Evolutionary conservation across 2,797 vertebrate genomes (phyloP).

Genomic region (Rhinichthys osculus): DNA sequence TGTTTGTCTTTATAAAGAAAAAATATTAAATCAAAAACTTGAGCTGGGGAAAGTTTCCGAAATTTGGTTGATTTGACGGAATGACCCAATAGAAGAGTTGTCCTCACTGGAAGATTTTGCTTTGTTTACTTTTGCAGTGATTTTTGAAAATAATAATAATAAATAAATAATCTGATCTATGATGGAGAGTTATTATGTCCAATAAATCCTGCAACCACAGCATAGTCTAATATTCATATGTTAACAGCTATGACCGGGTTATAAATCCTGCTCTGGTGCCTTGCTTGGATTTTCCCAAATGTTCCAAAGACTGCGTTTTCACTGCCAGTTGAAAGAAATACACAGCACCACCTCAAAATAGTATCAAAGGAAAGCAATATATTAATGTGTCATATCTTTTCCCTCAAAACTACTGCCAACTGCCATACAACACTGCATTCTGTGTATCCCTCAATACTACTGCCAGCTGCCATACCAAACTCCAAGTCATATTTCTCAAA

Average conservation of each 20-base stretch:
- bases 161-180: constrained; percentile 14
- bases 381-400: constrained; percentile 33
- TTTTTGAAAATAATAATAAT: background rate
- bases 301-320: constrained; percentile 9
- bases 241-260: constrained; percentile 9
- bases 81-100: background rate
- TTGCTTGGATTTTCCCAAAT: constrained; percentile 21
- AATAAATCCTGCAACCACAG: background rate
- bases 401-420: constrained; percentile 30
- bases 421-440: constrained; percentile 25
- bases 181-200: background rate
- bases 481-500: constrained; percentile 49
- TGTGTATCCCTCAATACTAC: constrained; percentile 29
- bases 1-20: no score
- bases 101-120: background rate
- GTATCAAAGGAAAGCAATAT: constrained; percentile 25
- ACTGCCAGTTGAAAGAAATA: constrained; percentile 40
- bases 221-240: constrained; percentile 12
- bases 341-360: constrained; percentile 31
- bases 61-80: no score
- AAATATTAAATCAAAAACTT: no score
- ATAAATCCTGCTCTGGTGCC: constrained; percentile 12
- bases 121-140: constrained; percentile 3
- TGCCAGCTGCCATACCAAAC: constrained; percentile 42
- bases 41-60: no score